Evolutionary conservation across 2,888 invertebrate species (phyloP), one percentile per base, ranked within the genome.

Genomic region (Himalopsyche anomala): DNA sequence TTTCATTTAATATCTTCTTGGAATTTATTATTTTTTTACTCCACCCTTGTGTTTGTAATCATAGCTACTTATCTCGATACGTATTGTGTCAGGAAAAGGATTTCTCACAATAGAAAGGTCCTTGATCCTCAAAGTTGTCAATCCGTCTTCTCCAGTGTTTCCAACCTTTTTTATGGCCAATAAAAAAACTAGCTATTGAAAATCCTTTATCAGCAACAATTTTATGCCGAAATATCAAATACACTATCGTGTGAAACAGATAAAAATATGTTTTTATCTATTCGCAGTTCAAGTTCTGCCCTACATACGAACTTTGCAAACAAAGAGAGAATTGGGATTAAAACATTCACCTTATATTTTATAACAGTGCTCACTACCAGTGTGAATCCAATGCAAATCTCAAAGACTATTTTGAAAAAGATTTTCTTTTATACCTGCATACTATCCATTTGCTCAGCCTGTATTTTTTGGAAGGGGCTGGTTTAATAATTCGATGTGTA

Each of bases 181-280:
- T 62, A 62, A 62, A 62, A 45, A 62, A 62, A 19, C 62, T 62
- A 19, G 62, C 62, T 62, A 62, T 62, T 62, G 62, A 62, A 62
- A 62, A 19, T 28, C 62, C 62, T 62, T 62, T 19, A 62, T 62
- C 62, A 62, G 62, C 62, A 28, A 62, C 28, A 62, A 19, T 62
- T 62, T 62, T 62, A 19, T 62, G 4, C 28, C 62, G 11, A 62
- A 62, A 62, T 62, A 62, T 62, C 62, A 62, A 62, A 62, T n/a
- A 62, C 51, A 51, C 51, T 15, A 15, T 15, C 51, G 51, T 15
- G 51, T 51, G 51, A 51, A 12, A 5, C 1, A 51, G 51, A 51
- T 51, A 51, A 51, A 51, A 51, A 51, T 51, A 51, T 51, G 51
- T 51, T 51, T 45, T 51, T 51, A 51, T 51, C 51, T 2, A 51